A percentile compares a stretch with the other conserved stretches of the same genome.
phyloP scores from a whole-genome alignment of 2,888 invertebrate genomes.

The Eurois occulta region DNA sequence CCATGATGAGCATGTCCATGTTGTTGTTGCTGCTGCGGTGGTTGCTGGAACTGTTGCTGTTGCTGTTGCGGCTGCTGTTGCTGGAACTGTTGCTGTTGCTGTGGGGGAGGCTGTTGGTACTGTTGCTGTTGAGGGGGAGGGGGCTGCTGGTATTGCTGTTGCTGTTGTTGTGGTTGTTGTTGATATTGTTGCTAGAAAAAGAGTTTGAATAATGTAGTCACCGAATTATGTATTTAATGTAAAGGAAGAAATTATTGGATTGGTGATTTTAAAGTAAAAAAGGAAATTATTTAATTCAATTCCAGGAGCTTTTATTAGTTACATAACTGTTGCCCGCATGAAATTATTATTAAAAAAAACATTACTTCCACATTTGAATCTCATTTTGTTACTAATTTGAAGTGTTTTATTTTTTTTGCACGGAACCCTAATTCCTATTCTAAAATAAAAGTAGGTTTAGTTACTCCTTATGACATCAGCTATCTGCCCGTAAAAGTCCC shows the following conservation, averaged over 20 bases:
- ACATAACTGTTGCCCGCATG: neutral
- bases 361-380: too few species aligned
- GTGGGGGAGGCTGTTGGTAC: slow-evolving; percentile 73
- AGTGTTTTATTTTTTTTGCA: too few species aligned
- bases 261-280: neutral
- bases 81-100: slow-evolving; percentile 47
- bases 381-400: too few species aligned
- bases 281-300: neutral
- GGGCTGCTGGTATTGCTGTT: slow-evolving; percentile 43
- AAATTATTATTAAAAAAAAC: too few species aligned
- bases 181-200: slow-evolving; percentile 49
- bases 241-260: neutral
- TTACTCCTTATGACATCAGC: too few species aligned
- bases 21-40: slow-evolving; percentile 65
- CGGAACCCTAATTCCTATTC: too few species aligned
- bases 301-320: neutral
- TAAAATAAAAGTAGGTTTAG: too few species aligned
- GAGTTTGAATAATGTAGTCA: neutral
- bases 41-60: slow-evolving; percentile 76
- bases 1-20: slow-evolving; percentile 77
- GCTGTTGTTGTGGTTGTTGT: slow-evolving; percentile 72
- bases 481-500: too few species aligned
- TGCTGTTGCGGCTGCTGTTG: slow-evolving; percentile 66
- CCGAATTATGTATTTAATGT: neutral
- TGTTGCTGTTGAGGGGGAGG: slow-evolving; percentile 66